Evolutionary conservation across 2,113 vertebrate genomes (phyloP).

Genomic region (Oryzias curvinotus): DNA sequence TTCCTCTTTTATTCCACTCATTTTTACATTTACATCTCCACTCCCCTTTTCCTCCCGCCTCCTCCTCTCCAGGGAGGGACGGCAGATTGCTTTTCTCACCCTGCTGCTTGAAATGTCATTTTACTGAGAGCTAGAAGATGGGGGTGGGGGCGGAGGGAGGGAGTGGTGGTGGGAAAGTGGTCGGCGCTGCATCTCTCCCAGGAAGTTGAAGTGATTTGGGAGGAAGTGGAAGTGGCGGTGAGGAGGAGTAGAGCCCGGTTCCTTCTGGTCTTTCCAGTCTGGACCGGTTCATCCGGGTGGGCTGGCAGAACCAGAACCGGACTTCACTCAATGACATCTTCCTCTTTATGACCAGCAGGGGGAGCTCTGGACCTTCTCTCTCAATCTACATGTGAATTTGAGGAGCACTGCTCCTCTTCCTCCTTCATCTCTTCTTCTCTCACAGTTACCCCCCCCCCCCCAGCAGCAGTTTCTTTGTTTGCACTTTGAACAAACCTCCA

Average conservation of each 20-base stretch:
- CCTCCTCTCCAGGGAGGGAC: constrained; percentile 35
- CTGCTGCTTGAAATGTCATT: constrained; percentile 62
- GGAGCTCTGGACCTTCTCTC: constrained; percentile 11
- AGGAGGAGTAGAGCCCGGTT: too few relatives aligned
- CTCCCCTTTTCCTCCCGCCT: not conserved
- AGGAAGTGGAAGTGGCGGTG: too few relatives aligned
- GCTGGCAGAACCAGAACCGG: not conserved
- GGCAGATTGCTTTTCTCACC: constrained; percentile 65
- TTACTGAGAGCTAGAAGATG: constrained; percentile 23
- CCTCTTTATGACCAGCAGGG: not conserved
- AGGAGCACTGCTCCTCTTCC: constrained; percentile 2
- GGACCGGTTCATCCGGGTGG: not conserved
- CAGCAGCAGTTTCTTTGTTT: constrained; percentile 50
- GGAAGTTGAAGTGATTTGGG: too few relatives aligned
- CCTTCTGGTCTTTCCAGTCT: too few relatives aligned
- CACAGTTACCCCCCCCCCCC: not conserved
- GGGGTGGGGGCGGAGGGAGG: too few relatives aligned
- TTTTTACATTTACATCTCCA: constrained; percentile 29
- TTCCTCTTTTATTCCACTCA: constrained; percentile 14
- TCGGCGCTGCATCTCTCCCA: too few relatives aligned
- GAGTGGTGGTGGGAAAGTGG: not conserved
- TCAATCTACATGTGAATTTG: constrained; percentile 1
- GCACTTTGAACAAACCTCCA: constrained; percentile 38
- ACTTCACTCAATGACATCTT: not conserved
- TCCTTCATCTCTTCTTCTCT: constrained; percentile 22